Evolutionary conservation across 2,797 vertebrate genomes (phyloP), one percentile per base, ranked within the genome.

Genomic region (Notolabrus celidotus): DNA sequence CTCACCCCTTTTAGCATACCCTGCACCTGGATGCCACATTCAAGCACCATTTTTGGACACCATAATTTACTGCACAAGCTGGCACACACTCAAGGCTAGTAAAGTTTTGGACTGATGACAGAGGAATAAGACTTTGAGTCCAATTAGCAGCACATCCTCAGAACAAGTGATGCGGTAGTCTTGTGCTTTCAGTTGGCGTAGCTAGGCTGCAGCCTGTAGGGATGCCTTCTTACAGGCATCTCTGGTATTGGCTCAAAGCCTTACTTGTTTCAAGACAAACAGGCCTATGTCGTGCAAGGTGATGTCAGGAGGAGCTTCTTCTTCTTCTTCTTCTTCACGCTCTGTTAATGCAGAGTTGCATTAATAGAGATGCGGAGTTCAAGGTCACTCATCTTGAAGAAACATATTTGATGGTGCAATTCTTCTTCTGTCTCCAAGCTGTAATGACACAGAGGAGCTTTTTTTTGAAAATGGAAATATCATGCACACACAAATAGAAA

Each of bases 131-230:
- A 82, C 46, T 67, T 63, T 58, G 46, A 20, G 60, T 75, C 60
- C 65, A 89, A 78, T 92, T 89, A 92, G 86, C 68, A 73, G 82
- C 55, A 72, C 81, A 86, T 89, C 83, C 68, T 90, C 67, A 17
- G 34, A 63, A 72, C 33, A 77, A 83, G 34, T 61, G 73, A 79
- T 41, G 50, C 43, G 42, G 65, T 70, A 59, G 73, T 68, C 43
- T 55, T 58, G 56, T 46, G 45, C 53, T 71, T 69, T 91, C 71
- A 89, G 71, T 83, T 82, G 70, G 68, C 33, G 69, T 79, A 61
- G 77, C 71, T 72, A 47, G 75, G 83, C 83, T 80, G 80, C 75
- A 86, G 88, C 71, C 83, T 69, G 64, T 52, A 57, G 38, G 70
- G 83, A 74, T 53, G 75, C 63, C 54, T 79, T 71, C 76, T 86